Evolutionary conservation across 2,797 vertebrate species (phyloP).

Genomic region (Tympanoctomys barrerae): DNA sequence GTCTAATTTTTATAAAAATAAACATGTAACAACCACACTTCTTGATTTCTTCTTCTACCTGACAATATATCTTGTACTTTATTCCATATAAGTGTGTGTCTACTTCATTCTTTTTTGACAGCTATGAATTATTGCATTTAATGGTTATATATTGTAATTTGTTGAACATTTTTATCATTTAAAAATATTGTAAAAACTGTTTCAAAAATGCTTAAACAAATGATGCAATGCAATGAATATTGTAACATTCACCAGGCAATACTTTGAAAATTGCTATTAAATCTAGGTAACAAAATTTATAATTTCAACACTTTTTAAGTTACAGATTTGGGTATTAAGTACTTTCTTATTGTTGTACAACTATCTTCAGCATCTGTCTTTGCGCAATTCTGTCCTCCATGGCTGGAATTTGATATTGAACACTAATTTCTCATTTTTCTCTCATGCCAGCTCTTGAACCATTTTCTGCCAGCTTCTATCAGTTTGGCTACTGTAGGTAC

Average conservation of each 20-base stretch:
- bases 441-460: background rate
- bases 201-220: background rate
- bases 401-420: background rate
- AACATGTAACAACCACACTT: background rate
- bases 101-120: background rate
- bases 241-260: background rate
- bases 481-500: background rate
- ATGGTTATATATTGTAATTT: background rate
- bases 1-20: slow-evolving; percentile 37
- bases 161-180: background rate
- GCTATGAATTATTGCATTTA: background rate
- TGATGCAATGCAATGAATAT: background rate
- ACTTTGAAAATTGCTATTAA: background rate
- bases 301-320: background rate
- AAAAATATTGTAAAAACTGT: background rate
- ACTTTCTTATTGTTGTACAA: background rate
- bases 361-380: background rate
- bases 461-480: background rate
- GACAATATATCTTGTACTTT: background rate
- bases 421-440: background rate
- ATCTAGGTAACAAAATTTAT: background rate
- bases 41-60: slow-evolving; percentile 9
- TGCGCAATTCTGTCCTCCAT: background rate
- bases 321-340: background rate
- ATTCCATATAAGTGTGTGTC: background rate